Conservation (phyloP, 2,113 vertebrate genomes). For the Chloebia gouldiae region DNA sequence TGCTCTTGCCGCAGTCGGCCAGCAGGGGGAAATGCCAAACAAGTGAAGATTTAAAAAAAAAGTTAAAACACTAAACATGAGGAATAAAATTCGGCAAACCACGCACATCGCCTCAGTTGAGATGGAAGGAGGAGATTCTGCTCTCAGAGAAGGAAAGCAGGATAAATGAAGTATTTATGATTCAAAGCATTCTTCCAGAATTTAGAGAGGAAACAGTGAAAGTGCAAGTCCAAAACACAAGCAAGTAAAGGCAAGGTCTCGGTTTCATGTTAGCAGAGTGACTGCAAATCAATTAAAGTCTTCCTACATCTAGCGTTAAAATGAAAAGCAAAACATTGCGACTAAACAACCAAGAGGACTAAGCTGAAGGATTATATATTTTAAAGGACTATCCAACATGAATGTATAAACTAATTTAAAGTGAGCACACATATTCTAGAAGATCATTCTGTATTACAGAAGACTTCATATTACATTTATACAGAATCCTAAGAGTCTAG, state of each 20-base stretch:
- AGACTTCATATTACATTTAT: constrained; percentile 59
- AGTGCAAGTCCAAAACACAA: background rate
- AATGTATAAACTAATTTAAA: constrained; percentile 37
- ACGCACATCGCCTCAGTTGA: background rate
- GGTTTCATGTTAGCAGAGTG: background rate
- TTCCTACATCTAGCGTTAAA: background rate
- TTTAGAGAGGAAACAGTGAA: background rate
- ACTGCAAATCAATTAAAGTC: background rate
- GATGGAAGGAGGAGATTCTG: background rate
- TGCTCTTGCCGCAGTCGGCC: background rate
- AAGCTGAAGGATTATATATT: background rate
- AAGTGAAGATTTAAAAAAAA: background rate
- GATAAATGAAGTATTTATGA: background rate
- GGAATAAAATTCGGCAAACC: background rate
- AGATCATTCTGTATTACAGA: constrained; percentile 58
- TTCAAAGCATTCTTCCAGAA: background rate
- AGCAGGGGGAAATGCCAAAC: constrained; percentile 61
- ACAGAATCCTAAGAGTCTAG: constrained; percentile 54
- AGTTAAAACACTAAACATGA: background rate
- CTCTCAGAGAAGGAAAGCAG: background rate
- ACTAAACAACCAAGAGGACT: background rate
- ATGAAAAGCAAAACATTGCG: background rate
- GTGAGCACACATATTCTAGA: constrained; percentile 55
- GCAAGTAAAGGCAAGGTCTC: background rate
- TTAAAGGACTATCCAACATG: background rate